Conservation (phyloP, 2,888 invertebrate genomes). For the Chrysotoxum bicinctum region DNA sequence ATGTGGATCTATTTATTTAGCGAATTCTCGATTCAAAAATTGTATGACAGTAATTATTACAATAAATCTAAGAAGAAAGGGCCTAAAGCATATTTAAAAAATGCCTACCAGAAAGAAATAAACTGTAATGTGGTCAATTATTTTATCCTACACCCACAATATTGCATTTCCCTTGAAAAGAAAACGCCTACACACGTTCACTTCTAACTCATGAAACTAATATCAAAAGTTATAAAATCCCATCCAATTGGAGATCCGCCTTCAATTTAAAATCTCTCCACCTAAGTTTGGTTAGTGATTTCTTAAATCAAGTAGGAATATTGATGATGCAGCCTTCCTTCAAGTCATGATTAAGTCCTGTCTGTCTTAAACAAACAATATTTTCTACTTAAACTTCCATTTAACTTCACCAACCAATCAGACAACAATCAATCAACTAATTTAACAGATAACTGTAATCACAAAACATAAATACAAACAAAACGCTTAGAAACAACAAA, state of each 20-base stretch:
- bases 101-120: no score
- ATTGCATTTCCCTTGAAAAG: not conserved
- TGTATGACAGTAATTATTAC: no score
- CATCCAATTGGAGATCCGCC: not conserved
- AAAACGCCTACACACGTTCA: not conserved
- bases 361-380: constrained; percentile 44
- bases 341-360: constrained; percentile 13
- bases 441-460: constrained; percentile 69
- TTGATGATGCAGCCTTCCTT: constrained; percentile 5
- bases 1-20: no score
- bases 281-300: no score
- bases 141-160: no score
- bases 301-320: not conserved
- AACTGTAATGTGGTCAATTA: no score
- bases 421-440: constrained; percentile 63
- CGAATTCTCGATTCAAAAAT: no score
- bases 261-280: not conserved
- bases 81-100: no score
- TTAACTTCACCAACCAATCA: constrained; percentile 50
- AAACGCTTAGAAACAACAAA: constrained; percentile 13
- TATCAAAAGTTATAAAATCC: not conserved
- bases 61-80: no score
- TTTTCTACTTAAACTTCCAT: constrained; percentile 66
- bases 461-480: constrained; percentile 47
- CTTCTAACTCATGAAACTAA: not conserved